phyloP scores from a whole-genome alignment of 2,888 invertebrate genomes.

The Diaperis boleti region DNA sequence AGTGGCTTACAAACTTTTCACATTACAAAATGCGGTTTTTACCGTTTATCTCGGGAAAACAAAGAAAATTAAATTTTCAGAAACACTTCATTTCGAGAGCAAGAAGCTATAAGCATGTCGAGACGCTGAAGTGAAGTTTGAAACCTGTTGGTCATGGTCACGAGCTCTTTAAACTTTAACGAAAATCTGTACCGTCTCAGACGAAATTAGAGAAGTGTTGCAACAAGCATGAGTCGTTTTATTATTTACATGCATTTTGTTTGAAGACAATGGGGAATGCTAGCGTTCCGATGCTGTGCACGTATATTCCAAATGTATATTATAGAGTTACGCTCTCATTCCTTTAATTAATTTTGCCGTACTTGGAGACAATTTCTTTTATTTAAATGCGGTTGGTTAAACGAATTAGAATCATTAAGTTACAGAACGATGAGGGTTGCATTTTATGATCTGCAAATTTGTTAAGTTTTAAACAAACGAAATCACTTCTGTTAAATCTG shows the following conservation, averaged over 20 bases:
- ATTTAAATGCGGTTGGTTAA: constrained; percentile 14
- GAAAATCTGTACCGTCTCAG: constrained; percentile 11
- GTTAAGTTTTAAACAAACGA: constrained; percentile 11
- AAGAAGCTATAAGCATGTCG: background rate
- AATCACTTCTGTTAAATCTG: background rate
- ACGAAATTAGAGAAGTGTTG: background rate
- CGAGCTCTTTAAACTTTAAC: constrained; percentile 12
- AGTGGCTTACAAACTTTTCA: constrained; percentile 8
- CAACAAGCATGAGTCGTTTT: constrained; percentile 5
- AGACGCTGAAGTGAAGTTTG: background rate
- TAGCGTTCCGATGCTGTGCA: constrained; percentile 13
- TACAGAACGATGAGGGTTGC: constrained; percentile 20
- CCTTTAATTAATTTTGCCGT: constrained; percentile 16
- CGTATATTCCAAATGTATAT: constrained; percentile 21
- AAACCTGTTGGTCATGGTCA: constrained; percentile 7
- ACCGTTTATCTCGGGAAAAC: constrained; percentile 6
- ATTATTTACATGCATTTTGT: constrained; percentile 28
- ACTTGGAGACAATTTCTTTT: constrained; percentile 24
- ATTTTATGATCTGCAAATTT: constrained; percentile 13
- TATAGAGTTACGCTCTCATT: constrained; percentile 3
- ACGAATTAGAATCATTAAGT: constrained; percentile 11
- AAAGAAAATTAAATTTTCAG: constrained; percentile 25
- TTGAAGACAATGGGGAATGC: constrained; percentile 14
- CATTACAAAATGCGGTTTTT: constrained; percentile 12
- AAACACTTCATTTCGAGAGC: constrained; percentile 5